Conservation (phyloP, 1,140 invertebrate genomes). For the Carcinoscorpius rotundicauda region DNA sequence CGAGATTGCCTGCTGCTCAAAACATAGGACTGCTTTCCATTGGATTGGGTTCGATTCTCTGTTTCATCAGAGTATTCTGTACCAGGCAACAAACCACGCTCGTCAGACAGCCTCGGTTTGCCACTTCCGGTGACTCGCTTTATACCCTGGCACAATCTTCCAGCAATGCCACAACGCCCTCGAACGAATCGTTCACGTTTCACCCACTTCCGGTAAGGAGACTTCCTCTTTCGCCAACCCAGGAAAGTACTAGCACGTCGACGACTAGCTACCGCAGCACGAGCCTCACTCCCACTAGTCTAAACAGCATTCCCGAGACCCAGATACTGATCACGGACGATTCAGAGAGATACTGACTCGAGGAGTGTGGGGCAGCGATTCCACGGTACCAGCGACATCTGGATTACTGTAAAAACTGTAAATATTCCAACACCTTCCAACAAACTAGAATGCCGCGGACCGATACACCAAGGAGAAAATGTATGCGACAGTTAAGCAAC, state of each 20-base stretch:
- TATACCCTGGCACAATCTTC: not conserved
- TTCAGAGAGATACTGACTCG: too few species aligned
- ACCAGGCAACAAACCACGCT: not conserved
- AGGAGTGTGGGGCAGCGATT: too few species aligned
- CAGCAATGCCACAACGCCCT: constrained; percentile 1
- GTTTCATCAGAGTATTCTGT: constrained; percentile 3
- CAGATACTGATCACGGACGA: too few species aligned
- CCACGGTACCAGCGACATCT: too few species aligned
- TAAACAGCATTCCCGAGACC: too few species aligned
- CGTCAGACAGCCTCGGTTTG: not conserved
- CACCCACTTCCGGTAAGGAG: not conserved
- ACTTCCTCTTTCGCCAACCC: constrained; percentile 1
- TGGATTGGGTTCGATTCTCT: constrained; percentile 3
- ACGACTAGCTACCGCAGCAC: too few species aligned
- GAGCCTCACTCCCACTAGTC: too few species aligned
- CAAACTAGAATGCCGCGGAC: too few species aligned
- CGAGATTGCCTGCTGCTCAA: constrained; percentile 1
- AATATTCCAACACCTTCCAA: too few species aligned
- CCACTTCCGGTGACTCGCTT: not conserved
- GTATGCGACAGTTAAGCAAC: too few species aligned
- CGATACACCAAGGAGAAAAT: too few species aligned
- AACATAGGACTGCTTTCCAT: constrained; percentile 4
- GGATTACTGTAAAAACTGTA: too few species aligned
- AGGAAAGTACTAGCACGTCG: not conserved
- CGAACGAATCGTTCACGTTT: not conserved